Evolutionary conservation across 2,113 vertebrate genomes (phyloP), one percentile per base, ranked within the genome.

Genomic region (Corythaixoides concolor): DNA sequence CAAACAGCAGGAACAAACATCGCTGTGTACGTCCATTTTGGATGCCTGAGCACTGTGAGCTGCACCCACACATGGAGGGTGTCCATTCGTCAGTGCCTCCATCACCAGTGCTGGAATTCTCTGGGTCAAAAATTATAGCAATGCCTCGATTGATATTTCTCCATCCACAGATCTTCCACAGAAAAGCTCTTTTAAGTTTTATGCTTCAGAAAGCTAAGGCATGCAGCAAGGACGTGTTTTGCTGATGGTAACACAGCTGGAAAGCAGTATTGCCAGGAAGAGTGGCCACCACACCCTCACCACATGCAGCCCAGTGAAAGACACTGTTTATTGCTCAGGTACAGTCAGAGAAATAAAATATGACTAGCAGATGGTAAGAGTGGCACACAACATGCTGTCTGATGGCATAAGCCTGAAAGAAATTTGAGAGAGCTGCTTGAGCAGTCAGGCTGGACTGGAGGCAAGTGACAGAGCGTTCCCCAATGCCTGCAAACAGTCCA

Each of bases 21-120:
- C 24, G 39, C 13, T 3, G 4, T 1, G 16, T 35, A 43, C 4
- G 1, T 30, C 14, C 32, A 52, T n/a, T 63, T 32, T 12, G 15
- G 47, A 47, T 12, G 73, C 9, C 9, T 0, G 0, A 77, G 47
- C 1, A 3, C 41, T 52, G 35, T 41, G 49, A 85, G 17, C 15
- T 67, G 63, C 32, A 72, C 32, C n/a, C 47, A 52, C 35, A 47
- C 21, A 45, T 0, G 0, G n/a, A 76, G 33, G 15, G 12, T 0
- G 1, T 30, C 33, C 1, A 0, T 49, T 19, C 2, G 0, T 59
- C 56, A 59, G 41, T 0, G 0, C 6, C 35, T 85, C 28, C 35
- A 35, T 33, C 3, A 1, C 17, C 37, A 69, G 20, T 0, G 1
- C 43, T 53, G 47, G 35, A 91, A 85, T 13, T 27, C 47, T 85